Base-by-base conservation (phyloP, 2,888 invertebrate genomes). In the Callimorpha dominula region DNA sequence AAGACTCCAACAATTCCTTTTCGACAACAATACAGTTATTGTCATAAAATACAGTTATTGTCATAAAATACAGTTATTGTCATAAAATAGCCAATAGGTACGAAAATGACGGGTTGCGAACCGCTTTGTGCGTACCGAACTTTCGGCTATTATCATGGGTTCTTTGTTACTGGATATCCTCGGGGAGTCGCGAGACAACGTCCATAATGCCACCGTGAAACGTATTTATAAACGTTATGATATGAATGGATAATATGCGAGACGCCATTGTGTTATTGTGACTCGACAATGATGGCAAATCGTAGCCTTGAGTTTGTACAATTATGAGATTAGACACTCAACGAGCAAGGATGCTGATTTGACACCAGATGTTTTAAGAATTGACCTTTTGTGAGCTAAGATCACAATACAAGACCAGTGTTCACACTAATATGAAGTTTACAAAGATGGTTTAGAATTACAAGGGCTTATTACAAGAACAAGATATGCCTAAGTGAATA, bases 1-100 rank as follows among this genome's bases (percentile, higher is more conserved):
- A 87, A 90, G 77, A 81, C 84, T 86, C 83, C 86, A 88, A 88
- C 90, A 93, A 93, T 93, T 89, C 87, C 83, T 85, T 83, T 83
- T 83, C 80, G 81, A 85, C 83, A 89, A 95, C 94, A 95, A 95
- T 92, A 87, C 84, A 80, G 88, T 91, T 93, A 94, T 95, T 95
- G 94, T 95, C 91, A 90, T 94, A 95, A 95, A 94, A 95, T 95
- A 94, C n/a, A n/a, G n/a, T n/a, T n/a, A n/a, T n/a, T n/a, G n/a
- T n/a, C n/a, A n/a, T n/a, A n/a, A n/a, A 95, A 95, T 92, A 87
- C 84, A 80, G 88, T 91, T 93, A 94, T 95, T 95, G 94, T 95
- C 91, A 90, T 94, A 95, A 95, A 94, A 95, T 95, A 94, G 95
- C 95, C 95, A 94, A 95, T 95, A 94, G 93, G 92, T 93, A 93